Conservation (phyloP, 2,797 vertebrate genomes). For the Sitta carolinensis region DNA sequence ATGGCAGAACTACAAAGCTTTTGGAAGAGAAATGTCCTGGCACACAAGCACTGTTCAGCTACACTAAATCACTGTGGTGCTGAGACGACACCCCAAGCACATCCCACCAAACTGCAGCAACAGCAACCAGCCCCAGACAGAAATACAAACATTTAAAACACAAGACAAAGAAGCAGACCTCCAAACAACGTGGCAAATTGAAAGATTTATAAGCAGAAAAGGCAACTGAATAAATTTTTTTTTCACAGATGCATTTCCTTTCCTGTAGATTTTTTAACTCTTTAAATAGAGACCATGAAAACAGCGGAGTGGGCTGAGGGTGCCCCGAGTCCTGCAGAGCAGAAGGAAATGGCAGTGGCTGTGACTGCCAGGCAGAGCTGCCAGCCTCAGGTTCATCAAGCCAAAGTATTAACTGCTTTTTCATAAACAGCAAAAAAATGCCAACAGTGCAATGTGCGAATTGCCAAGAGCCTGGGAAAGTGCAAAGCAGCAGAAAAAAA, state of each 20-base stretch:
- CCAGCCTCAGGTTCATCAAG: not conserved
- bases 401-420: not conserved
- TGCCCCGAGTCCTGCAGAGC: fast-evolving
- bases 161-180: not conserved
- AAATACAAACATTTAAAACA: not conserved
- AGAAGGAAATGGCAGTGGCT: fast-evolving
- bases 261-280: not conserved
- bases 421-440: not conserved
- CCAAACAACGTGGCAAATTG: not conserved
- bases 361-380: not conserved
- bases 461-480: not conserved
- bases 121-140: not conserved
- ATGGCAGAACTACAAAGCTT: not conserved
- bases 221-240: not conserved
- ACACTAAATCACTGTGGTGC: not conserved
- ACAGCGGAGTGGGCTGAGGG: not conserved
- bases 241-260: not conserved
- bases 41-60: not conserved
- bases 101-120: not conserved
- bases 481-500: not conserved
- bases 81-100: fast-evolving
- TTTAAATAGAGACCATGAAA: not conserved
- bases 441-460: not conserved
- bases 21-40: not conserved
- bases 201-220: not conserved